A percentile compares a stretch with the other conserved stretches of the same genome.
phyloP scores from a whole-genome alignment of 2,888 invertebrate species.

The Tortrix viridana region DNA sequence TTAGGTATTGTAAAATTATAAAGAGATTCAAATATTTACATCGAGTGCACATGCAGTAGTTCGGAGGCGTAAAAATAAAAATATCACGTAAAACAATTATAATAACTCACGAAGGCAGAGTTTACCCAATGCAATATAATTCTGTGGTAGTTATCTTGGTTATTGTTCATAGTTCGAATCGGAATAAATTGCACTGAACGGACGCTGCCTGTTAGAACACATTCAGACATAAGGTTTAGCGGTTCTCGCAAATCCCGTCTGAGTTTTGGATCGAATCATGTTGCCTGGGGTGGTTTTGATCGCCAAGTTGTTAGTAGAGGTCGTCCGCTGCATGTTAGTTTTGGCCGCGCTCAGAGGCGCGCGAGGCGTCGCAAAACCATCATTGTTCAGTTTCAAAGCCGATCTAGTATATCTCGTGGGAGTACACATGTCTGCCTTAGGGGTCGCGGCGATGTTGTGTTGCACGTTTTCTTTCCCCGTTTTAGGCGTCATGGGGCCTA shows the following conservation, averaged over 20 bases:
- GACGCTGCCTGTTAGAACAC: not conserved
- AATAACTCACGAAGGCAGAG: not conserved
- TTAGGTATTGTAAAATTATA: conserved; percentile 38
- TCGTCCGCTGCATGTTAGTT: conserved; percentile 63
- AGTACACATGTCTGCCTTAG: conserved; percentile 64
- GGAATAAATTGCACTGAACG: conserved; percentile 16
- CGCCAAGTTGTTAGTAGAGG: conserved; percentile 55
- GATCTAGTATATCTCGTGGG: conserved; percentile 72
- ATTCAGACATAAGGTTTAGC: conserved; percentile 70
- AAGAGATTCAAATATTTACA: conserved; percentile 39
- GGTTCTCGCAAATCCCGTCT: conserved; percentile 63
- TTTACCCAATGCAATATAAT: conserved; percentile 4
- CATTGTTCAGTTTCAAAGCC: conserved; percentile 66
- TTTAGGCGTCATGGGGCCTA: conserved; percentile 66
- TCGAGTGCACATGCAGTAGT: conserved; percentile 28
- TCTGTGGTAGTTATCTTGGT: not conserved
- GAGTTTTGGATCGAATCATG: conserved; percentile 71
- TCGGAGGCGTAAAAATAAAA: conserved; percentile 18
- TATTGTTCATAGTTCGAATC: not conserved
- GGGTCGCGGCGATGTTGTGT: conserved; percentile 54
- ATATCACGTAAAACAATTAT: conserved; percentile 23
- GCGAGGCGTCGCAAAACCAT: conserved; percentile 73
- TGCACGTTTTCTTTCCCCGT: conserved; percentile 72
- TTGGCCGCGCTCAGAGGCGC: conserved; percentile 71
- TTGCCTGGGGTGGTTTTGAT: conserved; percentile 64